Conservation (phyloP, 2,113 vertebrate species). For the Caracal caracal region DNA sequence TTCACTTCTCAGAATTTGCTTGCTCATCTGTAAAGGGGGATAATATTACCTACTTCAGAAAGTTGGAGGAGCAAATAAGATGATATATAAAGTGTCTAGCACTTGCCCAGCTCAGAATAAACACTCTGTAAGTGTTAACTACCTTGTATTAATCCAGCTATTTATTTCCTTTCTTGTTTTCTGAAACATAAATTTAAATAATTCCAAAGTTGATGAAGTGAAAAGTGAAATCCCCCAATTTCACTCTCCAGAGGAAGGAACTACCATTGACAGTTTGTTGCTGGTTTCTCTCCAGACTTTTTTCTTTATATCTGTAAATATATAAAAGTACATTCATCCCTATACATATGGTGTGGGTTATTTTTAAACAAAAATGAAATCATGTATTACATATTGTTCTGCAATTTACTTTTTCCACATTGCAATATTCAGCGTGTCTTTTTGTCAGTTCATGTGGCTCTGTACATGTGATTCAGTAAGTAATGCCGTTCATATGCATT, state of each 20-base stretch:
- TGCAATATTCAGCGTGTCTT: not conserved
- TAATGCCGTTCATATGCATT: not conserved
- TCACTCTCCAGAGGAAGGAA: not conserved
- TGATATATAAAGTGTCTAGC: not conserved
- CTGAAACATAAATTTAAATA: conserved; percentile 15
- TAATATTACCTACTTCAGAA: not conserved
- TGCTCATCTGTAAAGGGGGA: not conserved
- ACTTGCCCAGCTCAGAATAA: not conserved
- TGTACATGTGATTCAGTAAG: not conserved
- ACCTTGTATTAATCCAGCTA: not conserved
- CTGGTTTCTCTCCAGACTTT: not conserved
- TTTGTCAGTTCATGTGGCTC: not conserved
- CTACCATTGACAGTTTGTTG: not conserved
- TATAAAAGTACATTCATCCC: not conserved
- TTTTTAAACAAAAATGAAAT: conserved; percentile 31
- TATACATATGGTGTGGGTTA: not conserved
- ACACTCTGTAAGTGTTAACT: not conserved
- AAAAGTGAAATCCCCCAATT: not conserved
- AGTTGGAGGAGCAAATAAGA: not conserved
- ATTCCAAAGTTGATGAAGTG: not conserved
- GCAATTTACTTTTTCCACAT: not conserved
- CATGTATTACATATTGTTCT: not conserved
- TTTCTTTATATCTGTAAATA: conserved; percentile 14
- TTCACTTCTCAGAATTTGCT: not conserved
- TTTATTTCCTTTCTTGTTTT: not conserved